Evolutionary conservation across 2,113 vertebrate genomes (phyloP).

Genomic region (Indicator indicator): DNA sequence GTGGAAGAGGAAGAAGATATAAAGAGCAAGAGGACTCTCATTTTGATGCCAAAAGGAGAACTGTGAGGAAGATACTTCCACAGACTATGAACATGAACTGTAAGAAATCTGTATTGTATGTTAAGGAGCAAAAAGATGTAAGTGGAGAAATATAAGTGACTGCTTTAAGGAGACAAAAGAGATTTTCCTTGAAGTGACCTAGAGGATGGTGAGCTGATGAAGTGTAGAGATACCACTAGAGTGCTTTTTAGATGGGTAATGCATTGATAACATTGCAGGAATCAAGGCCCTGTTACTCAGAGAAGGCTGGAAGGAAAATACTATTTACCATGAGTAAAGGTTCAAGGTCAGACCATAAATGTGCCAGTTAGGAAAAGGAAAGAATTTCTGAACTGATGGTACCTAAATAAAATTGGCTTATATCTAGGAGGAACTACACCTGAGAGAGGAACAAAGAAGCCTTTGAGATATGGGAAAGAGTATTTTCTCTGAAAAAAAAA

Average conservation of each 20-base stretch:
- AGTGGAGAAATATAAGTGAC: background rate
- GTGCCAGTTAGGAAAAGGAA: background rate
- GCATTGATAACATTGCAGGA: background rate
- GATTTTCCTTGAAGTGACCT: background rate
- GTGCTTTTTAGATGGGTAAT: background rate
- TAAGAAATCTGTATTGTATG: background rate
- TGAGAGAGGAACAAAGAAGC: background rate
- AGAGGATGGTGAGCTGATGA: background rate
- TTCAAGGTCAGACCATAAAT: background rate
- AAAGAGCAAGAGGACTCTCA: background rate
- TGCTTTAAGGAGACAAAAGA: background rate
- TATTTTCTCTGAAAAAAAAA: background rate
- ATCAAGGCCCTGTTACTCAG: background rate
- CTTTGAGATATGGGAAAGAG: background rate
- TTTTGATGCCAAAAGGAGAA: background rate
- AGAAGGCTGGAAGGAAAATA: background rate
- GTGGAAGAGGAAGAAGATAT: background rate
- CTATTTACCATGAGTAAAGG: background rate
- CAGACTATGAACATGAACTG: background rate
- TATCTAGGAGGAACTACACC: background rate
- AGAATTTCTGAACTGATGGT: background rate
- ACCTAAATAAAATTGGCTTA: background rate
- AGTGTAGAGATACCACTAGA: accelerated
- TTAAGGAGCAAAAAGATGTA: background rate
- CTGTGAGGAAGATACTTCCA: background rate